Conservation (phyloP, 2,888 invertebrate genomes). For the Phragmatobia fuliginosa region DNA sequence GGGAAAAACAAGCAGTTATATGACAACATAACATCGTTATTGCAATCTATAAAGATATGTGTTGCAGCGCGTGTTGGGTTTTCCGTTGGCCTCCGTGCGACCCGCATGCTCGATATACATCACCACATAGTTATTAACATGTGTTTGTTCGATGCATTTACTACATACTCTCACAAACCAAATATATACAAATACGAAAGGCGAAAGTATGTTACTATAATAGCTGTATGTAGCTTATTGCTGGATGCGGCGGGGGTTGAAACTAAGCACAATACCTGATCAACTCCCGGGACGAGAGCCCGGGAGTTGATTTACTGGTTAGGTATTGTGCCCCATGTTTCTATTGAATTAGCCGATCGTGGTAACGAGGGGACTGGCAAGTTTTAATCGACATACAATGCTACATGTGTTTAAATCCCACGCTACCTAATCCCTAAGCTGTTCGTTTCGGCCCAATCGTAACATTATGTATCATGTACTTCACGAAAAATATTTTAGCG, state of each 20-base stretch:
- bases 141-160: background rate
- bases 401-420: background rate
- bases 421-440: background rate
- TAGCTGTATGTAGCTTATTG: too few species aligned
- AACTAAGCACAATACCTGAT: too few species aligned
- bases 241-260: too few species aligned
- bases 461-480: background rate
- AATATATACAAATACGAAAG: background rate
- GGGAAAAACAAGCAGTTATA: background rate
- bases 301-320: too few species aligned
- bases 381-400: too few species aligned
- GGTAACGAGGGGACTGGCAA: too few species aligned
- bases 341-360: too few species aligned
- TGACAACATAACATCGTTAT: background rate
- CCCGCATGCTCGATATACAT: conserved; percentile 14
- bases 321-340: background rate
- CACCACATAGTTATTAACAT: background rate
- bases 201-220: background rate
- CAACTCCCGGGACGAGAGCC: too few species aligned
- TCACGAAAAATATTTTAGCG: background rate
- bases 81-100: conserved; percentile 8
- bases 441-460: background rate
- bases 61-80: background rate
- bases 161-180: background rate
- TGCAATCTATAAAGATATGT: background rate